These are phyloP conservation scores for Melikaiella ostensackeni DNA, from an alignment of 2,888 invertebrate species.

Conservation along the genomic window DNA sequence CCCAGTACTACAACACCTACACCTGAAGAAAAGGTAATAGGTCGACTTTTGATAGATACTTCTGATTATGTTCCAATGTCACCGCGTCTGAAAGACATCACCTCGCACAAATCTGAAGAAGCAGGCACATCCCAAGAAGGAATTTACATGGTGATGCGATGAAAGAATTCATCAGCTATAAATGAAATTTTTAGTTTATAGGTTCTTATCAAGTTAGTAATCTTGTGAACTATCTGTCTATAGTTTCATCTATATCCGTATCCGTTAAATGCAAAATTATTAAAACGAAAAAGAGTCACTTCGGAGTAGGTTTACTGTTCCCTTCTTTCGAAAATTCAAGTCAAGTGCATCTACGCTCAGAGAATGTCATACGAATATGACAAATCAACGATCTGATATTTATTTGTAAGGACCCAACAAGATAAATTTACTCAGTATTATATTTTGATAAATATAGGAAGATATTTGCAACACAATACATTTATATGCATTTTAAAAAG, in stretches of 20 bases:
- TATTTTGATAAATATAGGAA: conserved; percentile 17
- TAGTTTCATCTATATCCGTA: neutral
- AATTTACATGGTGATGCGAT: conserved; percentile 73
- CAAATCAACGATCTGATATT: conserved; percentile 7
- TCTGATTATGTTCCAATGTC: conserved; percentile 74
- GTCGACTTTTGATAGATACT: conserved; percentile 57
- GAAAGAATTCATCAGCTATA: conserved; percentile 34
- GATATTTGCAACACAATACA: conserved; percentile 14
- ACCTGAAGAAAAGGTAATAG: conserved; percentile 60
- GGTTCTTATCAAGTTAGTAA: neutral
- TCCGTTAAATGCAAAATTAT: neutral
- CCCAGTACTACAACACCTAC: conserved; percentile 64
- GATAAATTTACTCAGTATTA: conserved; percentile 4
- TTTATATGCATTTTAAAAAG: conserved; percentile 1
- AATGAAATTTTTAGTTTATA: neutral
- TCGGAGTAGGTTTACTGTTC: neutral
- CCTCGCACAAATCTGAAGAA: conserved; percentile 45
- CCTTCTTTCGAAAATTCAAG: neutral
- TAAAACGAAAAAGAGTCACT: neutral
- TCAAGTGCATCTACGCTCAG: neutral
- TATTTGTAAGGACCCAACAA: neutral
- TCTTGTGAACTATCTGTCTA: neutral
- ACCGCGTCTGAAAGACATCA: conserved; percentile 68
- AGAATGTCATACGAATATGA: neutral
- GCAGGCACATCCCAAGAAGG: conserved; percentile 57